Base-by-base conservation (phyloP, 1,140 invertebrate species). In the Callitettix versicolor region DNA sequence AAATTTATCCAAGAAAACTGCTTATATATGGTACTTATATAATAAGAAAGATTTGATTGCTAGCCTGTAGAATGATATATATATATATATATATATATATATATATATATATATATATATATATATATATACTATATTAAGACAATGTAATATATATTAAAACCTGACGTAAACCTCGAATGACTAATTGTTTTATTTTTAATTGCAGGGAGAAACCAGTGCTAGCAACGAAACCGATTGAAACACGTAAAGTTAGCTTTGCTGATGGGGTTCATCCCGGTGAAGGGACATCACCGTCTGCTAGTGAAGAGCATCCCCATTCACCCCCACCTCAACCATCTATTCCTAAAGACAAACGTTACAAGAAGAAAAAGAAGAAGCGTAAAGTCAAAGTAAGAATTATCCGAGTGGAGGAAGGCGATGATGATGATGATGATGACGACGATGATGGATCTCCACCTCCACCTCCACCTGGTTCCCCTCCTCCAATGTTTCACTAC, bases 221-320 rank as follows among this genome's bases (percentile, higher is more conserved):
- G 21, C 12, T 36, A 9, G 48, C 50, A 42, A 41, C 34, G 1
- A 30, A 57, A 21, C 44, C 17, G 21, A 36, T 41, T 40, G 60
- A 57, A 33, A 56, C 55, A 22, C 70, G 70, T 58, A 50, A 55
- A 18, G 72, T 73, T 1, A 69, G 65, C 21, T 73, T 73, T 64
- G 69, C 70, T 7, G 71, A 73, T 63, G 71, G 69, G 6, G 58
- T 73, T 20, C 50, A 64, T 53, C 72, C 72, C 2, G 72, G 72
- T 6, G 67, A 71, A 57, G 72, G 72, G 0, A 69, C 69, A 6
- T 70, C 67, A 0, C 64, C 67, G 1, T 69, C 67, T 12, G 68
- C 63, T 26, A 69, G 66, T 1, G 72, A 73, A 59, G 69, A 71
- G 41, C 66, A 70, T 43, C 60, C 62, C 4, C 67, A 66, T 4